Evolutionary conservation across 2,888 invertebrate species (phyloP).

Genomic region (Cinara cedri): DNA sequence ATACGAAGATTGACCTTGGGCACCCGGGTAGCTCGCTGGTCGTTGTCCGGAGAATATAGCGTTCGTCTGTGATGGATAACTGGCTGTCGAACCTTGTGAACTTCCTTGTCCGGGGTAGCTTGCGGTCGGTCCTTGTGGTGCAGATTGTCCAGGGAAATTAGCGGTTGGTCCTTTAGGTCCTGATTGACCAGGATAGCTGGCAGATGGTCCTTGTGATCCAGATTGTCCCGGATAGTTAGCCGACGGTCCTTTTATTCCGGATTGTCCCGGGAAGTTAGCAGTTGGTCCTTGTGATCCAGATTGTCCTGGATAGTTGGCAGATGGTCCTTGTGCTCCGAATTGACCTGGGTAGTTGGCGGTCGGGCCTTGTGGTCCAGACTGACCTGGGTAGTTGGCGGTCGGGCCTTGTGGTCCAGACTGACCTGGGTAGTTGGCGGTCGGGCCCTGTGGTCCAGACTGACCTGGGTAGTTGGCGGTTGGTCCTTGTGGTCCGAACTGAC

Average conservation of each 20-base stretch:
- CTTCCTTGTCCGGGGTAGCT: conserved; percentile 61
- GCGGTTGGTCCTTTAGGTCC: neutral
- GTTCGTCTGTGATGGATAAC: conserved; percentile 60
- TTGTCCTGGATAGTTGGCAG: conserved; percentile 58
- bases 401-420: conserved; percentile 61
- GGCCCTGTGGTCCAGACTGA: conserved; percentile 60
- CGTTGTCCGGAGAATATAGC: conserved; percentile 60
- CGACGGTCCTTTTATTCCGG: conserved; percentile 25
- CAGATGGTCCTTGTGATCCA: conserved; percentile 58
- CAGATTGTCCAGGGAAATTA: conserved; percentile 59
- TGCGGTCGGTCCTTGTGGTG: conserved; percentile 60
- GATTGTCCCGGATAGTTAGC: conserved; percentile 58
- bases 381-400: conserved; percentile 59
- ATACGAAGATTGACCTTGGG: conserved; percentile 60
- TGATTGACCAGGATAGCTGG: conserved; percentile 61
- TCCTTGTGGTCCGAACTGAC: conserved; percentile 60
- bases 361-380: conserved; percentile 59
- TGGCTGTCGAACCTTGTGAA: conserved; percentile 60
- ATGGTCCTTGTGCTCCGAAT: conserved; percentile 55
- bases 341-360: conserved; percentile 58
- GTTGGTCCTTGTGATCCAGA: conserved; percentile 58
- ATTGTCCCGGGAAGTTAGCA: conserved; percentile 61
- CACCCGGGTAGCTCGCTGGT: conserved; percentile 60
- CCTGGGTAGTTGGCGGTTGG: conserved; percentile 59
- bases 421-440: conserved; percentile 58